Base-by-base conservation (phyloP, 2,888 invertebrate species). In the Eucriotettix oculatus region DNA sequence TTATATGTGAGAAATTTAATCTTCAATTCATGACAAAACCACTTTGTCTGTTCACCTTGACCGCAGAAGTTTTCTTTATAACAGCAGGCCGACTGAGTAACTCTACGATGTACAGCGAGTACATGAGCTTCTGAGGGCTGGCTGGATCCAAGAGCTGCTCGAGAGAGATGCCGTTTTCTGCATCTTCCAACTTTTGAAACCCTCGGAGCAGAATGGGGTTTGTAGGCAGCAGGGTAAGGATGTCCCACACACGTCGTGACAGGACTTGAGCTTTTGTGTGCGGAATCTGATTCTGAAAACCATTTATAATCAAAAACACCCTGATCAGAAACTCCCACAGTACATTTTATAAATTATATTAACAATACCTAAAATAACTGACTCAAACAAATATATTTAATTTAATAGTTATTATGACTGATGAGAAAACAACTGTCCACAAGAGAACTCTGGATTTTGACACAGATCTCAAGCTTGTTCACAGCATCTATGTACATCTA, bases 71-170 rank as follows among this genome's bases (percentile, higher is more conserved):
- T 29, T 29, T 29, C 29, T 29, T 29, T 29, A 29, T 29, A 29
- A 29, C 29, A 5, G 29, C 29, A 29, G 57, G 54, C 14, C 74
- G 74, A 64, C 79, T 80, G 40, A 90, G 74, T 48, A 85, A 85
- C 71, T 90, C 90, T 0, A 95, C 89, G 65, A 95, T 94, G 72
- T 94, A 93, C 62, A 95, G 74, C 0, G 92, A 92, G 71, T 96
- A 96, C 91, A 95, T 94, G 58, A 96, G 81, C 71, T 93, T 93
- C 73, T 95, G 95, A 0, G 94, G 88, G 71, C 90, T 91, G 42
- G 84, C 84, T 0, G 93, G 90, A 75, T 94, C 90, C 12, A 96
- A 78, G 1, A 95, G 74, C 66, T 87, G 86, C 17, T 84, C 80
- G 56, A 92, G 73, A 57, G 83, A 68, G 10, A 81, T 68, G 12